phyloP scores from a whole-genome alignment of 2,113 vertebrate genomes.

The Dolichallabes microphthalmus region DNA sequence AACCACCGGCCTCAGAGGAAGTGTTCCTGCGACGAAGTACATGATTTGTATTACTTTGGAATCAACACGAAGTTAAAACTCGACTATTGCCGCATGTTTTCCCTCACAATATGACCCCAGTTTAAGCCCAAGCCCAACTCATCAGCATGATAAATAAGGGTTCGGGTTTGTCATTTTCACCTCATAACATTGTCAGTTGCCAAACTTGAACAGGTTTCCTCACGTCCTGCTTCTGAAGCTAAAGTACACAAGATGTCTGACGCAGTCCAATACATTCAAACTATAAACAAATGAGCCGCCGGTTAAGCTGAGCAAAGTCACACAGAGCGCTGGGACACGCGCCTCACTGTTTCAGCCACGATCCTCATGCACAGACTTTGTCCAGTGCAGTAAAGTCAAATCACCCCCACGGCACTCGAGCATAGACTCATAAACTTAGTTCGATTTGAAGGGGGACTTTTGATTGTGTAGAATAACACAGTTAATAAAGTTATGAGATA shows the following conservation, averaged over 20 bases:
- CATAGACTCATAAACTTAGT: background rate
- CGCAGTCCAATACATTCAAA: conserved; percentile 62
- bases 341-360: conserved; percentile 7
- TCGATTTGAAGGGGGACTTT: too few relatives aligned
- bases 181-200: background rate
- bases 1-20: background rate
- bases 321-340: conserved; percentile 50
- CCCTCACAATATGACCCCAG: background rate
- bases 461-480: too few relatives aligned
- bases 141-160: background rate
- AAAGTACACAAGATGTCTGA: background rate
- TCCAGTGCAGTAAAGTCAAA: background rate
- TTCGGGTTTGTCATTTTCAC: background rate
- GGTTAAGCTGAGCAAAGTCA: conserved; percentile 11
- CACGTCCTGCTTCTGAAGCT: background rate
- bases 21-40: too few relatives aligned
- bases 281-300: conserved; percentile 60
- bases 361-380: conserved; percentile 58
- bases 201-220: background rate
- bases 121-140: background rate
- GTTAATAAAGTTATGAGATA: too few relatives aligned
- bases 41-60: too few relatives aligned
- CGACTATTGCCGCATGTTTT: background rate
- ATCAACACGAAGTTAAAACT: background rate
- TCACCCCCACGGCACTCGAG: background rate